Percentiles rank a stretch among this genome's conserved stretches.
Evolutionary conservation across 2,888 invertebrate species (phyloP).

Genomic region (Hecatera dysodea): DNA sequence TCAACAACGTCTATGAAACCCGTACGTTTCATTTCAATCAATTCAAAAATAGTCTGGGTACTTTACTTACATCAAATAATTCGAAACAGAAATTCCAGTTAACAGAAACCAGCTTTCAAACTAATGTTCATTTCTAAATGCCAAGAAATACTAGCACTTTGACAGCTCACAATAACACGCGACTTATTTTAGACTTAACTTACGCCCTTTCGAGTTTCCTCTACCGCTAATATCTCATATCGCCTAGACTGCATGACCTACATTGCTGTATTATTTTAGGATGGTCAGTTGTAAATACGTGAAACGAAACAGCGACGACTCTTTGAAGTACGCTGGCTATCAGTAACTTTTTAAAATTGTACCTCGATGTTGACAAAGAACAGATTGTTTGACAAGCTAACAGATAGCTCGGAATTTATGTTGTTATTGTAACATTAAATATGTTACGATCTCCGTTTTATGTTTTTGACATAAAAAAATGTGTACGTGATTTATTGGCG

Average conservation of each 20-base stretch:
- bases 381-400: constrained; percentile 64
- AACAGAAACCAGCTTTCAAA: constrained; percentile 32
- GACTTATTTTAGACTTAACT: constrained; percentile 52
- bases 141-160: constrained; percentile 36
- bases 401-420: constrained; percentile 62
- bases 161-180: constrained; percentile 49
- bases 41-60: constrained; percentile 20
- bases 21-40: constrained; percentile 6
- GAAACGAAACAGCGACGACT: constrained; percentile 68
- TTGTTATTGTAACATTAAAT: constrained; percentile 59
- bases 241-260: constrained; percentile 76
- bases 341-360: constrained; percentile 60
- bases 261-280: constrained; percentile 76
- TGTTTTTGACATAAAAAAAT: constrained; percentile 45
- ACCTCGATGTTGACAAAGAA: constrained; percentile 61
- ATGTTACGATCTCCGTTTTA: constrained; percentile 43
- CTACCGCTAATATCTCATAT: constrained; percentile 67
- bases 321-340: constrained; percentile 56
- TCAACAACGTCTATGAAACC: neutral
- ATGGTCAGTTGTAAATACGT: constrained; percentile 66
- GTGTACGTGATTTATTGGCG: constrained; percentile 44
- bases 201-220: constrained; percentile 50
- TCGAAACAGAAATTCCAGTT: constrained; percentile 23
- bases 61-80: constrained; percentile 5
- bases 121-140: constrained; percentile 29